Conservation (phyloP, 1,140 invertebrate species). For the Pogonognathellus flavescens region DNA sequence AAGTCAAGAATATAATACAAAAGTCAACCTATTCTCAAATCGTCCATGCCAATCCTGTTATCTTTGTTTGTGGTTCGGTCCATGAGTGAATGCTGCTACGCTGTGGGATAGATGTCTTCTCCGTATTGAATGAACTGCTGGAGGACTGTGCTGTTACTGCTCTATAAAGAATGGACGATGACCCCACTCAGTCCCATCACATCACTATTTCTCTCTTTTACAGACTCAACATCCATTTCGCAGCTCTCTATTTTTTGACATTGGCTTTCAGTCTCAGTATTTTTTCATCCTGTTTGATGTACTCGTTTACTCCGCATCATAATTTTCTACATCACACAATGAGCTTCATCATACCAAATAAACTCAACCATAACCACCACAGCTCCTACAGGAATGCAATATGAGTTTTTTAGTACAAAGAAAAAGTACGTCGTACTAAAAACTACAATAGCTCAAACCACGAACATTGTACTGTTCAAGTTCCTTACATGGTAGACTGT, state of each 20-base stretch:
- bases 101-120: too few relatives aligned
- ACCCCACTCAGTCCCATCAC: conserved; percentile 47
- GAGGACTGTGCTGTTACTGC: conserved; percentile 11
- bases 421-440: neutral
- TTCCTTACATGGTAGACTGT: too few relatives aligned
- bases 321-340: conserved; percentile 44
- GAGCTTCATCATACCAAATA: conserved; percentile 33
- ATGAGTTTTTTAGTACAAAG: neutral
- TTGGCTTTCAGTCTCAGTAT: conserved; percentile 21
- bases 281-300: conserved; percentile 39
- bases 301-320: conserved; percentile 15
- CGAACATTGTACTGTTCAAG: too few relatives aligned
- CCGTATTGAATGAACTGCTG: neutral
- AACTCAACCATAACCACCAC: neutral
- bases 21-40: neutral
- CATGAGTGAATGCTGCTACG: too few relatives aligned
- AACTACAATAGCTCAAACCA: neutral
- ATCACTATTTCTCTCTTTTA: conserved; percentile 37
- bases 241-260: conserved; percentile 37
- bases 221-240: conserved; percentile 35
- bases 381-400: neutral
- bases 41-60: neutral
- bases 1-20: neutral
- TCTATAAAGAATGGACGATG: conserved; percentile 46
- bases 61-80: neutral